Conservation (phyloP, 2,797 vertebrate genomes). For the Salarias fasciatus region DNA sequence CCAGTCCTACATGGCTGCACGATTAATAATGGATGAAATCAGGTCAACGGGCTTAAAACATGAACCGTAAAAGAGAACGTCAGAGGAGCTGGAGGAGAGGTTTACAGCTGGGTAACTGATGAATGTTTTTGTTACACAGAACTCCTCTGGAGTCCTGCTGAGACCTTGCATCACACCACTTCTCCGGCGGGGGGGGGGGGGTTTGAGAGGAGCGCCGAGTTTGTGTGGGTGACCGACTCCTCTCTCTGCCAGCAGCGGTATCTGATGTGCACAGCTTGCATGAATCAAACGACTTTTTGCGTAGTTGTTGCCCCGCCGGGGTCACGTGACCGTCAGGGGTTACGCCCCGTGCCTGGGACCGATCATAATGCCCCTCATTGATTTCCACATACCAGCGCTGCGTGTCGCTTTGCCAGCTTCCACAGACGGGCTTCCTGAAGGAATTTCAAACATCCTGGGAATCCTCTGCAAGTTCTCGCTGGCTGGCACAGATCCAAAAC, state of each 20-base stretch:
- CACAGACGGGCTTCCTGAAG: slow-evolving; percentile 57
- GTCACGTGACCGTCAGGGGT: slow-evolving; percentile 59
- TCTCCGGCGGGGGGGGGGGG: slow-evolving; percentile 30
- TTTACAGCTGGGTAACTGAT: slow-evolving; percentile 10
- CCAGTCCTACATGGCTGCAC: too few species aligned
- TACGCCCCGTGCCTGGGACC: slow-evolving; percentile 70
- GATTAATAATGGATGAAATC: too few species aligned
- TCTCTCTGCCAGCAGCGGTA: slow-evolving; percentile 22
- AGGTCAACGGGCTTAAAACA: too few species aligned
- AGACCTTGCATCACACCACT: slow-evolving; percentile 27
- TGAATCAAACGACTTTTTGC: slow-evolving; percentile 46
- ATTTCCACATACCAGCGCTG: slow-evolving; percentile 52
- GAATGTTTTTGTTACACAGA: too few species aligned
- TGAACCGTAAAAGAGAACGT: too few species aligned
- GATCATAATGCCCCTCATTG: slow-evolving; percentile 80
- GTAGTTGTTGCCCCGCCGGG: slow-evolving; percentile 39
- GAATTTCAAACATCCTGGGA: slow-evolving; percentile 77
- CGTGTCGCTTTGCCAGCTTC: slow-evolving; percentile 41
- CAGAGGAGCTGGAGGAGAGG: too few species aligned
- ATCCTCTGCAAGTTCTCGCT: slow-evolving; percentile 58
- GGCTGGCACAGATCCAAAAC: slow-evolving; percentile 27
- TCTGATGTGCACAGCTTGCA: slow-evolving; percentile 32
- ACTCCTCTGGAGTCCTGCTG: too few species aligned
- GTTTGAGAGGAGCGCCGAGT: slow-evolving; percentile 1
- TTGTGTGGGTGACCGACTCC: slow-evolving; percentile 12